Conservation (phyloP, 2,113 vertebrate genomes). For the Anolis carolinensis region DNA sequence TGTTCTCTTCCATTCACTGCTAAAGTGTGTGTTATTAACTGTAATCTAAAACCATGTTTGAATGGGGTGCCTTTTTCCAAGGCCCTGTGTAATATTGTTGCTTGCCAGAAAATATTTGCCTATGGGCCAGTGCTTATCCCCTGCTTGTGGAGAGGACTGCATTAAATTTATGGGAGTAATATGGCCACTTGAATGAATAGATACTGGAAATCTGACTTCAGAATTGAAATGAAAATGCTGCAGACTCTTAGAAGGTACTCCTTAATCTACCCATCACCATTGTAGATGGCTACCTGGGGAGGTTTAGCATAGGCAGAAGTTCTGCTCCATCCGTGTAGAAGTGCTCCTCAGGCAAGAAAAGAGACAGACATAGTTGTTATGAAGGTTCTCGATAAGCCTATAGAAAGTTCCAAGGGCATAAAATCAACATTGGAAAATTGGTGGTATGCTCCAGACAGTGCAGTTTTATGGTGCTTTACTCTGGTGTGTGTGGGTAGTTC, state of each 20-base stretch:
- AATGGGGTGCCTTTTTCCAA: neutral
- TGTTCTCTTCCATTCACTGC: slow-evolving; percentile 32
- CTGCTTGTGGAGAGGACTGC: neutral
- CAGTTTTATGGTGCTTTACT: too few relatives aligned
- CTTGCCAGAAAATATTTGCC: neutral
- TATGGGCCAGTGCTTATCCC: neutral
- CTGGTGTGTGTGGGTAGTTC: too few relatives aligned
- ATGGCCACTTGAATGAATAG: neutral
- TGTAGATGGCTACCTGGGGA: neutral
- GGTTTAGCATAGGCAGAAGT: too few relatives aligned
- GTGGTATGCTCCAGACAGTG: neutral
- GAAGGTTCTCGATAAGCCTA: neutral
- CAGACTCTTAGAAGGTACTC: neutral
- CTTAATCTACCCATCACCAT: neutral
- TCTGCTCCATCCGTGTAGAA: neutral
- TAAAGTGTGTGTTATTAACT: slow-evolving; percentile 6
- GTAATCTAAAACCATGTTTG: neutral
- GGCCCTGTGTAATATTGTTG: neutral
- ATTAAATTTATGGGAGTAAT: neutral
- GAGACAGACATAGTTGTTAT: neutral
- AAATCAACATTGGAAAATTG: neutral
- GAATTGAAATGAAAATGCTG: neutral
- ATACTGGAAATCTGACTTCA: neutral
- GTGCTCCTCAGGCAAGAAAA: neutral
- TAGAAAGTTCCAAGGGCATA: neutral